Evolutionary conservation across 2,797 vertebrate species (phyloP), one percentile per base, ranked within the genome.

Genomic region (Liparis tanakae): DNA sequence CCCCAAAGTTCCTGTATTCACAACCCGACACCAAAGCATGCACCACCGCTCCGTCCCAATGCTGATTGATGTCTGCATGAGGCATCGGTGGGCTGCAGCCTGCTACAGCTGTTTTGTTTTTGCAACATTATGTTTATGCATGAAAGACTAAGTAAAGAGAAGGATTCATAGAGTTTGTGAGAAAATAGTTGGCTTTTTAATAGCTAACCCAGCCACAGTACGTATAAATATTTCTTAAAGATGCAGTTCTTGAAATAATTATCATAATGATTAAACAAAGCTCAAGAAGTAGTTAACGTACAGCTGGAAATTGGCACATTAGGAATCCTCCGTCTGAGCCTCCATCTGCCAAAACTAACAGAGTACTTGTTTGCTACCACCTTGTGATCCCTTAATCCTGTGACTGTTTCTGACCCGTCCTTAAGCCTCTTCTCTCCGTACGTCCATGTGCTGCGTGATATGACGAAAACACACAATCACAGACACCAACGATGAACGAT

Each of bases 301-400:
- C 46, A 79, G 46, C 65, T 80, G 67, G 72, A 70, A 88, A 81
- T 41, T 61, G 63, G 51, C 41, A 70, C 44, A 78, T 58, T 41
- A 74, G 36, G 44, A 62, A 75, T 81, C 74, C 70, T 79, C 76
- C 43, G 34, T 50, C 44, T 53, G 50, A 81, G 53, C n/a, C 43
- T 78, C 41, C 50, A 78, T 80, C 76, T 77, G 83, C 86, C 84
- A 92, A 89, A 88, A 76, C 79, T 80, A 92, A 93, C 87, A 93
- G 75, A 85, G 37, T 56, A 36, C 70, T 72, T 1, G 9, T 76
- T 80, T 77, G 70, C 85, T 73, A 75, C 74, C 80, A 80, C 79
- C 65, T 78, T 64, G 25, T 56, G 65, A 71, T 65, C 30, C 70
- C 18, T 60, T 78, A 87, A 80, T 88, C 77, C 62, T 63, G 53